Evolutionary conservation across 1,140 invertebrate species (phyloP).

Genomic region (Drosophila carrolli): DNA sequence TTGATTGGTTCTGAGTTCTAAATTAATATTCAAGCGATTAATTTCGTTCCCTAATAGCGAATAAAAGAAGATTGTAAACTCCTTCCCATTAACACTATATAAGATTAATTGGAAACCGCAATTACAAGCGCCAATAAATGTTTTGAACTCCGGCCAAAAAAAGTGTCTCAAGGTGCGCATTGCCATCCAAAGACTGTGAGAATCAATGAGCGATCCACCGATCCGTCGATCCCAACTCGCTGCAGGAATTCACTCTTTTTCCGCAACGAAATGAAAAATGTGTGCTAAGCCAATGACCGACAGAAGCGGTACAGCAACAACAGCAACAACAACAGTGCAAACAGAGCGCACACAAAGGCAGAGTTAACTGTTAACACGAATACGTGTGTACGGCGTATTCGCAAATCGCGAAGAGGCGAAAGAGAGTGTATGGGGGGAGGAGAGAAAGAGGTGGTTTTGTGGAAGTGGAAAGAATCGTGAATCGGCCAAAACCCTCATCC

Average conservation of each 20-base stretch:
- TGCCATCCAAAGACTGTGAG: conserved; percentile 5
- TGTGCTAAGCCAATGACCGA: conserved; percentile 84
- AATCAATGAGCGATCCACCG: conserved; percentile 13
- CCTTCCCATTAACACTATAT: background rate
- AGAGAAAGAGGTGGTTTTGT: conserved; percentile 27
- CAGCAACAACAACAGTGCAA: conserved; percentile 32
- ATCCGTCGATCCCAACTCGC: conserved; percentile 9
- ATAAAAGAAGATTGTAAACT: conserved; percentile 9
- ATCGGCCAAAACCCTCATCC: conserved; percentile 22
- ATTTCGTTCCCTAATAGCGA: background rate
- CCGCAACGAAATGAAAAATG: conserved; percentile 84
- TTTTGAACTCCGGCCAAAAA: conserved; percentile 2
- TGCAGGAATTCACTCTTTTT: conserved; percentile 77
- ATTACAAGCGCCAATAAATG: conserved; percentile 2
- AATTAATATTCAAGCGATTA: background rate
- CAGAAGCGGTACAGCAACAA: conserved; percentile 63
- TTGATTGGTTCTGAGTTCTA: too few species aligned
- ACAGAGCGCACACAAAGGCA: conserved; percentile 66
- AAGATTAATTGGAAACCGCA: conserved; percentile 7
- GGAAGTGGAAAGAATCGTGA: conserved; percentile 42
- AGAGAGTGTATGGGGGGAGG: conserved; percentile 18
- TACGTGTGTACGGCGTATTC: conserved; percentile 59
- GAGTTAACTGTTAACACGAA: conserved; percentile 68
- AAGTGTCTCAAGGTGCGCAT: conserved; percentile 16
- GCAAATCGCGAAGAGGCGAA: conserved; percentile 46